Base-by-base conservation (phyloP, 2,797 vertebrate species). In the Bucorvus abyssinicus region DNA sequence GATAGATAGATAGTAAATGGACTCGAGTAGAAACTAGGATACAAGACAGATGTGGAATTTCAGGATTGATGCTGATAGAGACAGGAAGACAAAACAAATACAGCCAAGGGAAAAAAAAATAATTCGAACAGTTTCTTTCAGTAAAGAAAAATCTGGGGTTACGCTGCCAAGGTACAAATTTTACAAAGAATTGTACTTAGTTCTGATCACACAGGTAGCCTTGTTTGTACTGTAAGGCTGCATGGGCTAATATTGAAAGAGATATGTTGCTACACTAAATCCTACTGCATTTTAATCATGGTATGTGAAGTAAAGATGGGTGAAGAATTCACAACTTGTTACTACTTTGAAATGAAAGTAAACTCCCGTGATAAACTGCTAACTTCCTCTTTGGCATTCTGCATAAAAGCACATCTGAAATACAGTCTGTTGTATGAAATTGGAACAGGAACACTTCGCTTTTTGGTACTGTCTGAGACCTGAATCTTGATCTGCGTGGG, bases 371-470 rank as follows among this genome's bases (percentile, higher is more conserved):
- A 12, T 38, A 59, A 94, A 64, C 56, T 49, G n/a, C 59, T n/a
- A 68, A 34, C 24, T 70, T 86, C 30, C 17, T 89, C 36, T 36
- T 60, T 14, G 19, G 14, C 32, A 82, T 83, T 57, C 36, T 56
- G 44, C 6, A 6, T 30, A n/a, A 15, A 87, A 79, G 22, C 1
- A 5, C 0, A 0, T 75, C 36, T 68, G 82, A 68, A 75, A 63
- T 63, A 45, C 55, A 50, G 91, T 6, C 12, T 18, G 59, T 59
- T 49, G 63, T 14, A 15, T 17, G 63, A 60, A 74, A 60, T 1
- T n/a, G 67, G 63, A 87, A 53, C 10, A 11, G 70, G 75, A 84
- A 23, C 13, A 2, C 23, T 71, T 55, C 0, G 0, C 52, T 79
- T 53, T 74, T 36, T 24, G 70, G 0, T 79, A 80, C 15, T 4